Evolutionary conservation across 2,113 vertebrate genomes (phyloP).

Genomic region (Heliornis fulica): DNA sequence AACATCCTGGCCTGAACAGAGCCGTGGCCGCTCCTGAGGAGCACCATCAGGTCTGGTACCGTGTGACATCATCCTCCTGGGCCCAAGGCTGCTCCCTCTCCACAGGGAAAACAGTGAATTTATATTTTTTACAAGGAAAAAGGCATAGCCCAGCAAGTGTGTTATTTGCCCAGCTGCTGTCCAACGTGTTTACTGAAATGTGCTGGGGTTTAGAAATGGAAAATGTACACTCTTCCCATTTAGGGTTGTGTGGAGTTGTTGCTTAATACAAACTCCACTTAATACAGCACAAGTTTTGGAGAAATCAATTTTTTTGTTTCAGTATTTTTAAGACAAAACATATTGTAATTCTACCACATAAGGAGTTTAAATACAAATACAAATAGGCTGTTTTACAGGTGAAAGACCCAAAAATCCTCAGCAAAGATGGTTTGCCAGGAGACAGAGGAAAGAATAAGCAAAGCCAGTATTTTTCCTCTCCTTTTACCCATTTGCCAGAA

Average conservation of each 20-base stretch:
- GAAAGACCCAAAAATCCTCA: neutral
- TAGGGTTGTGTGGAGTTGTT: neutral
- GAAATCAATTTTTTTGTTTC: neutral
- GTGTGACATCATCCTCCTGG: fast-evolving
- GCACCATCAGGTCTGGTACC: neutral
- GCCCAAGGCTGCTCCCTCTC: neutral
- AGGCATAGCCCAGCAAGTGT: neutral
- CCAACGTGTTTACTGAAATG: neutral
- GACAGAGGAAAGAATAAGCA: neutral
- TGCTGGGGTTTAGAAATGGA: neutral
- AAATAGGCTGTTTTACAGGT: neutral
- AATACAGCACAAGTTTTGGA: neutral
- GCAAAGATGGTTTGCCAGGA: neutral
- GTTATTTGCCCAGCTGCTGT: neutral
- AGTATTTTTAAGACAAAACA: neutral
- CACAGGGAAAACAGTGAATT: neutral
- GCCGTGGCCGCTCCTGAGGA: neutral
- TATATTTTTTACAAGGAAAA: neutral
- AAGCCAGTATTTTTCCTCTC: neutral
- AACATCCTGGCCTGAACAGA: neutral
- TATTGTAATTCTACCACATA: neutral
- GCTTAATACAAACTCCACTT: neutral
- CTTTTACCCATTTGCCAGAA: neutral
- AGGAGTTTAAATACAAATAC: neutral
- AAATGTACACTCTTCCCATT: neutral